Evolutionary conservation across 1,140 invertebrate species (phyloP).

Genomic region (Mercenaria mercenaria): DNA sequence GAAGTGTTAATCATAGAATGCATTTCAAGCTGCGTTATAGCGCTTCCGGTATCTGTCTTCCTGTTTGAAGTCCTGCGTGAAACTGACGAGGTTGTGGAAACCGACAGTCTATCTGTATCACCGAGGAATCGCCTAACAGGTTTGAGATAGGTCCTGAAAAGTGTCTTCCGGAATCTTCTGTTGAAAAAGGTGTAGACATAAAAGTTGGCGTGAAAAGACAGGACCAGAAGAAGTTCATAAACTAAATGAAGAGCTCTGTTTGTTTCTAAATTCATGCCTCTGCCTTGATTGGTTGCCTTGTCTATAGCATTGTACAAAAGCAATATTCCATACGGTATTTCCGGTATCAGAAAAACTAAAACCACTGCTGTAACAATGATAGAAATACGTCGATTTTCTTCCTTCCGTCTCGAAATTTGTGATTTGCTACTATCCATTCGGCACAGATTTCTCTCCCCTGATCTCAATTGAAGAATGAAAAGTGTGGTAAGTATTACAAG

Average conservation of each 20-base stretch:
- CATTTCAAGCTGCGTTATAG: no score
- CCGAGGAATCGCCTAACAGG: neutral
- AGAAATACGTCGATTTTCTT: slow-evolving; percentile 15
- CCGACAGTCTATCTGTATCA: neutral
- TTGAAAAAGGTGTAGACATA: slow-evolving; percentile 36
- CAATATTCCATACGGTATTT: slow-evolving; percentile 50
- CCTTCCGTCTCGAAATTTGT: neutral
- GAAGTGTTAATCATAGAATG: no score
- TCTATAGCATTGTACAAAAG: neutral
- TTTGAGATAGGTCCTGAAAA: neutral
- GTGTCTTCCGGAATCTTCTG: neutral
- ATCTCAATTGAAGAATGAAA: neutral
- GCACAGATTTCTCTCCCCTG: neutral
- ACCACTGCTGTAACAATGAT: slow-evolving; percentile 28
- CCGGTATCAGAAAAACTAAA: slow-evolving; percentile 40
- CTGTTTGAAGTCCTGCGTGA: neutral
- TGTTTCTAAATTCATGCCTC: neutral
- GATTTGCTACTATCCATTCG: neutral
- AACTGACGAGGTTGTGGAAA: neutral
- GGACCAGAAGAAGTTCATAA: neutral
- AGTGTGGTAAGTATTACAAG: neutral
- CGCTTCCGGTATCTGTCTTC: neutral
- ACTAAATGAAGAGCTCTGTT: neutral
- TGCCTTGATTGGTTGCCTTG: neutral
- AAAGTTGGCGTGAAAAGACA: slow-evolving; percentile 37